A percentile compares a stretch with the other conserved stretches of the same genome.
Conservation (phyloP, 2,113 vertebrate genomes). For the Progne subis region DNA sequence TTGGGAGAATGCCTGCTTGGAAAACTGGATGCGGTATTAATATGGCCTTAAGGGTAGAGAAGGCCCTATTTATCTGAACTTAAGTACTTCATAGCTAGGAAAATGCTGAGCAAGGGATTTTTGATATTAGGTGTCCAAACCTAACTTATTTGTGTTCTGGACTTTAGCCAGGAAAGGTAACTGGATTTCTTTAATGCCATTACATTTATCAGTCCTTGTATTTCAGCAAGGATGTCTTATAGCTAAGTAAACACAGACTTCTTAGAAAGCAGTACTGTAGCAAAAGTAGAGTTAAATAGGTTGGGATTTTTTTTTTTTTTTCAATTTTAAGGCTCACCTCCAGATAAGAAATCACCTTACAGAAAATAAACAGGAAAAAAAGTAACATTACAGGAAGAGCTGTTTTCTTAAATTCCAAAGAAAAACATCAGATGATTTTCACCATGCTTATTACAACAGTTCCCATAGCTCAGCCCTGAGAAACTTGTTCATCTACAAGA, state of each 20-base stretch:
- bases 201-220: constrained; percentile 21
- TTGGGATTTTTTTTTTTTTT: neutral
- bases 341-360: neutral
- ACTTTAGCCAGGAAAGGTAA: constrained; percentile 38
- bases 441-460: neutral
- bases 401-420: neutral
- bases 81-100: neutral
- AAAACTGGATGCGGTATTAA: constrained; percentile 31
- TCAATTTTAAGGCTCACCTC: neutral
- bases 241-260: constrained; percentile 15
- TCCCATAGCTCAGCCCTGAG: neutral
- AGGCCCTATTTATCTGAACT: constrained; percentile 20
- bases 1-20: neutral
- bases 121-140: neutral
- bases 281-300: neutral
- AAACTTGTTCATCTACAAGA: neutral
- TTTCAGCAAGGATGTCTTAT: neutral
- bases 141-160: constrained; percentile 2
- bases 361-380: constrained; percentile 1
- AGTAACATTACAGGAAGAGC: neutral
- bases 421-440: neutral
- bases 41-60: neutral
- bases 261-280: neutral
- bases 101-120: constrained; percentile 40
- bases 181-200: constrained; percentile 29